Evolutionary conservation across 1,140 invertebrate genomes (phyloP), one percentile per base, ranked within the genome.

Genomic region (Magallana ariakensis): DNA sequence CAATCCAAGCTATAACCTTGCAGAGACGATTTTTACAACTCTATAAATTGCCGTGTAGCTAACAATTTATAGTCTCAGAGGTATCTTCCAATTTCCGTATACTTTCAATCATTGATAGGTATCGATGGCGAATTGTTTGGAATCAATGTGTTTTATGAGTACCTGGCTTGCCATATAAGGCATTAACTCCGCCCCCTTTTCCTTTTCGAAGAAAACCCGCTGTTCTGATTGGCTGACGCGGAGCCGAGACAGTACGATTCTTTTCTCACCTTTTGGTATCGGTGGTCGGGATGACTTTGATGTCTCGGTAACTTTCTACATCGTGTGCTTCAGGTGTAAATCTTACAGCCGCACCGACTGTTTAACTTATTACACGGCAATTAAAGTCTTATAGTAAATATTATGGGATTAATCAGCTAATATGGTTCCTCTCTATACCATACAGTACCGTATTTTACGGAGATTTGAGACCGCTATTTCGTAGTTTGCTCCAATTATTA

Each of bases 11-110:
- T 56, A 15, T 83, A 83, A 60, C 82, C 82, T 83, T 22, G 26
- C 56, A 81, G 26, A 83, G 56, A 57, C 15, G 57, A 58, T 19
- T 83, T 83, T 83, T 83, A 83, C 82, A 83, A 60, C 82, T 83
- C 82, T 60, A 56, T 83, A 83, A 83, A 83, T 83, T 60, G 55
- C 82, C 55, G 56, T 83, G 53, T 60, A 19, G 82, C 54, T 83
- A 83, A 83, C 82, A 83, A 83, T 83, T 83, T 83, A 83, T 83
- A 83, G 15, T 83, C 82, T 83, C 82, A 60, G 33, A 83, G 82
- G 82, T 83, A 83, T 83, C 54, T 57, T 83, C 11, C 56, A 83
- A 83, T 83, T 83, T 83, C 82, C 82, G 82, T 83, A 60, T 60
- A 58, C 55, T 83, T 83, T 83, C 82, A 83, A 83, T 83, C 82